These are phyloP conservation scores for Parnassius apollo DNA, from an alignment of 2,888 invertebrate genomes.

Conservation along the genomic window DNA sequence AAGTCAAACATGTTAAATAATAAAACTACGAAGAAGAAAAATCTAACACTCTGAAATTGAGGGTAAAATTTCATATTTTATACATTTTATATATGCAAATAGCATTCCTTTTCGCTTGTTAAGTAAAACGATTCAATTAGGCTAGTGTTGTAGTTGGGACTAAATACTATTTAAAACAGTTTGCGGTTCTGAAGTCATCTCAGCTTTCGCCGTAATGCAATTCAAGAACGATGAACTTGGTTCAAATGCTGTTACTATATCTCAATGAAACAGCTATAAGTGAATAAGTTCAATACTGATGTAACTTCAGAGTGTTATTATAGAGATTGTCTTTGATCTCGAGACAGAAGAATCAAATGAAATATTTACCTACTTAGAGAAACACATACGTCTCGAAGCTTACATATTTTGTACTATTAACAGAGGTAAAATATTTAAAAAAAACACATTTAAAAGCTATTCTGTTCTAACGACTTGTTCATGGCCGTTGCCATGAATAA, in stretches of 20 bases:
- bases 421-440: slow-evolving; percentile 64
- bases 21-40: slow-evolving; percentile 72
- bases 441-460: slow-evolving; percentile 53
- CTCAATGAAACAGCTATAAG: slow-evolving; percentile 9
- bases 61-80: slow-evolving; percentile 54
- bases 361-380: slow-evolving; percentile 14
- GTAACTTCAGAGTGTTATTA: slow-evolving; percentile 12
- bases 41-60: slow-evolving; percentile 69
- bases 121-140: slow-evolving; percentile 27
- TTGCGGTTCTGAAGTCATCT: slow-evolving; percentile 22
- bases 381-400: slow-evolving; percentile 37
- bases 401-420: slow-evolving; percentile 64
- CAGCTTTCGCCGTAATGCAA: slow-evolving; percentile 14
- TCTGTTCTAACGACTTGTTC: slow-evolving; percentile 26
- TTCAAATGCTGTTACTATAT: slow-evolving; percentile 17
- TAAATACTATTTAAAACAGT: slow-evolving; percentile 27
- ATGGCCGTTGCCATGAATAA: slow-evolving; percentile 31
- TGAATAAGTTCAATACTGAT: slow-evolving; percentile 10
- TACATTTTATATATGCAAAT: slow-evolving; percentile 37
- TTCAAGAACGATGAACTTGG: slow-evolving; percentile 15
- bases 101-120: slow-evolving; percentile 46
- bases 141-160: slow-evolving; percentile 22
- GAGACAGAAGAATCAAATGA: slow-evolving; percentile 16
- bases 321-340: not conserved
- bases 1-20: slow-evolving; percentile 69